Evolutionary conservation across 2,113 vertebrate genomes (phyloP).

Genomic region (Daphoenositta chrysoptera): DNA sequence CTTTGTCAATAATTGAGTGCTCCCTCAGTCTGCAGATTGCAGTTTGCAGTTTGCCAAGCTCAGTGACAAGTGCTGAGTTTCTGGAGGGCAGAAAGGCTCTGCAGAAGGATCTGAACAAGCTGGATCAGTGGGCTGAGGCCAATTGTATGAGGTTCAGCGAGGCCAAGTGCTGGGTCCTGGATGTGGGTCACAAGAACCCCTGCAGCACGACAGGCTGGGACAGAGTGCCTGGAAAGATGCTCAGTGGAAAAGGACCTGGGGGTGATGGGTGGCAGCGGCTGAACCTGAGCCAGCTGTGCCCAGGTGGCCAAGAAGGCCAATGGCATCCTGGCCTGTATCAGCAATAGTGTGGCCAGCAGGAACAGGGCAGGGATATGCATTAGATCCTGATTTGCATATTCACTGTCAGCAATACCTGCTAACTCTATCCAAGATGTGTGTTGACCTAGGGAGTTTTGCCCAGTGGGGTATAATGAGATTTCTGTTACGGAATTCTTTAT

Average conservation of each 20-base stretch:
- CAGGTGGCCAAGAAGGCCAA: neutral
- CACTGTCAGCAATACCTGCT: neutral
- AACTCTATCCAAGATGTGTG: neutral
- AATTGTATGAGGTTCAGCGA: neutral
- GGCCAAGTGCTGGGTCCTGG: neutral
- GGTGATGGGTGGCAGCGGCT: fast-evolving
- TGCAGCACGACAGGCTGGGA: fast-evolving
- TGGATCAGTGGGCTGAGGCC: fast-evolving
- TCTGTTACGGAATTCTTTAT: neutral
- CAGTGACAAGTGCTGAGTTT: neutral
- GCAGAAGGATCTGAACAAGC: neutral
- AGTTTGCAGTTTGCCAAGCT: neutral
- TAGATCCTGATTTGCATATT: neutral
- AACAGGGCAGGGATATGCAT: neutral
- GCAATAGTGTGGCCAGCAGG: neutral
- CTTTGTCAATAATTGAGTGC: neutral
- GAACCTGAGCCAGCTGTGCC: neutral
- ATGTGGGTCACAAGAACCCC: neutral
- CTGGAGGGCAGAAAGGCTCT: neutral
- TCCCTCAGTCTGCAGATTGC: neutral
- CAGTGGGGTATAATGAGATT: neutral
- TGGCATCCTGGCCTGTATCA: neutral
- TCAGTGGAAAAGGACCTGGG: fast-evolving
- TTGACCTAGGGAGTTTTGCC: neutral
- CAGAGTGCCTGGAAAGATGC: neutral